Evolutionary conservation across 2,113 vertebrate genomes (phyloP), one percentile per base, ranked within the genome.

Genomic region (Aythya baeri): DNA sequence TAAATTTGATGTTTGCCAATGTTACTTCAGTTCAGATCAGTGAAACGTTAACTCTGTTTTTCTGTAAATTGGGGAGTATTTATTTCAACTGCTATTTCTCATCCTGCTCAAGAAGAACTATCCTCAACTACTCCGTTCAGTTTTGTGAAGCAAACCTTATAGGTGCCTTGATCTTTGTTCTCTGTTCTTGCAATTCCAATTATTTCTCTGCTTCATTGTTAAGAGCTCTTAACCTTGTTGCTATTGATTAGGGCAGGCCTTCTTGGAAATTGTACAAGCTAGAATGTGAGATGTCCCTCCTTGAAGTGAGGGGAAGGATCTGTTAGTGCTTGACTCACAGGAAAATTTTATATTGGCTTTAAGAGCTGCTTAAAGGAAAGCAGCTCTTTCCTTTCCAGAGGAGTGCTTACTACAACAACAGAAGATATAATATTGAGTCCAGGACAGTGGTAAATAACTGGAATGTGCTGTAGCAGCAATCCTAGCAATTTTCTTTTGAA

Each of bases 11-110:
- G 54, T 92, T 96, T 95, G 92, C 91, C 77, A 88, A 7, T 82
- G 96, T 62, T 84, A 65, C 74, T 92, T 93, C 88, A 63, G 93
- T 54, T 93, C 74, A 43, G 27, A 38, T 95, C 50, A 84, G 77
- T 31, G 73, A 66, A 93, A 91, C 3, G 17, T 79, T 94, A 92
- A 87, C 84, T 95, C 89, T n/a, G 65, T 49, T 96, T 90, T 93
- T 76, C 73, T 90, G 90, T 75, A 78, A 62, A 27, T 72, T 84
- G 62, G 71, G 77, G 71, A 92, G 70, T 88, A 55, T 90, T 97
- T 96, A 90, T 95, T 93, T 81, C 86, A 55, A 4, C 70, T 87
- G 83, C 92, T 93, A 29, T 96, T 92, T 89, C 81, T 93, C 89
- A 73, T 87, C 66, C 84, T 84, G 77, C 83, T 83, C 59, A 34